Base-by-base conservation (phyloP, 2,888 invertebrate species). In the Drosophila anomelani region DNA sequence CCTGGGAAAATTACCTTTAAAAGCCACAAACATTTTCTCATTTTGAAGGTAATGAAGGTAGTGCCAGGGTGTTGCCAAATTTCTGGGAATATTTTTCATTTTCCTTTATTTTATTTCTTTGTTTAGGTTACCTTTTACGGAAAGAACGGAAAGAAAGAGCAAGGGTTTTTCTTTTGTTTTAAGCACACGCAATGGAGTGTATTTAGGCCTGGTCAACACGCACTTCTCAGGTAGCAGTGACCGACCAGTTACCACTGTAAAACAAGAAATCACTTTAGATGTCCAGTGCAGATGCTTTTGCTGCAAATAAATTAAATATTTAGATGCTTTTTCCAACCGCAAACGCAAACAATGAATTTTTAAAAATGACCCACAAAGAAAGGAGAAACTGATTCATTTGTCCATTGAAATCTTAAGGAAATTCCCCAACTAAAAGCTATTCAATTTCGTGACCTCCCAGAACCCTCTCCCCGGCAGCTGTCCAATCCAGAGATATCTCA, bases 341-440 rank as follows among this genome's bases (percentile, higher is more conserved):
- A 55, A 36, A 26, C 64, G 60, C 46, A 54, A 61, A 41, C 47
- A 67, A 56, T 71, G 38, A 72, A 77, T 75, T 76, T 71, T 41
- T 76, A 59, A 58, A 58, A 81, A 64, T 76, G 26, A 15, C 13
- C n/a, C 47, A 1, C 39, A 46, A 55, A 55, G 29, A 44, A 38
- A 4, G 26, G 8, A n/a, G 49, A 41, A 53, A 39, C 53, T 43
- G 74, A 63, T 54, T 57, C 39, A 47, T 46, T 53, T 72, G 51
- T 56, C 55, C 32, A 32, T 66, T 20, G n/a, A 58, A 58, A 41
- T 44, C 32, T 39, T 23, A 20, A 44, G 15, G n/a, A 41, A 36
- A 38, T 67, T 47, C n/a, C 34, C 47, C 67, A 68, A 41, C 46
- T 47, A 68, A 68, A 55, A 47, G 39, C 69, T 47, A 55, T 39